Evolutionary conservation across 2,888 invertebrate species (phyloP).

Genomic region (Keiferia lycopersicella): DNA sequence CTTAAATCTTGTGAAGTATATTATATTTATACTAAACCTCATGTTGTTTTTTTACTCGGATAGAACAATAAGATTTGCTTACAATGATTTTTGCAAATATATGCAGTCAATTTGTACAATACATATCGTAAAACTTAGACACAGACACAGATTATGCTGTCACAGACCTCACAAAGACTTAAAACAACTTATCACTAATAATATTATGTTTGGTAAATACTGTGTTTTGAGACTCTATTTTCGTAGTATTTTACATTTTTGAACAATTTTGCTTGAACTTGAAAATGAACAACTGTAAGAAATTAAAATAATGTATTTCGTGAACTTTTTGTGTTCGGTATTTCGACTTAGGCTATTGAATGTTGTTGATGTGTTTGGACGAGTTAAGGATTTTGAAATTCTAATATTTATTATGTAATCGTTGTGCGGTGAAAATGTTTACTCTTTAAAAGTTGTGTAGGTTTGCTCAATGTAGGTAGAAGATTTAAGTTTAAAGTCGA

Average conservation of each 20-base stretch:
- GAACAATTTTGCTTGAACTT: conserved; percentile 1
- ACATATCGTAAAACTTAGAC: too few species aligned
- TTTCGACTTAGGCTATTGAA: conserved; percentile 13
- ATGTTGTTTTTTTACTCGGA: neutral
- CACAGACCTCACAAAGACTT: neutral
- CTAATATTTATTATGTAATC: neutral
- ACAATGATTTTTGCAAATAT: too few species aligned
- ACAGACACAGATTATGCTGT: neutral
- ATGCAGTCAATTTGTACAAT: too few species aligned
- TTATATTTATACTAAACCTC: neutral
- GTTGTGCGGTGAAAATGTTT: conserved; percentile 2
- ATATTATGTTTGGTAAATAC: neutral
- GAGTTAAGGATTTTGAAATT: neutral
- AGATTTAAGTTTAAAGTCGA: neutral
- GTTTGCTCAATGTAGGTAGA: neutral
- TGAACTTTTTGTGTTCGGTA: conserved; percentile 6
- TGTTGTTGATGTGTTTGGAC: neutral
- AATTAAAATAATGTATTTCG: neutral
- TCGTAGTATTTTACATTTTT: conserved; percentile 6
- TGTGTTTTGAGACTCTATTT: conserved; percentile 3
- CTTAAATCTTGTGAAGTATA: neutral
- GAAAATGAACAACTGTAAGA: neutral
- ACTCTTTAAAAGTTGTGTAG: neutral
- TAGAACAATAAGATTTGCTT: too few species aligned
- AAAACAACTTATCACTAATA: neutral